These are phyloP conservation scores for Corythoichthys haematopterus DNA, from an alignment of 2,113 vertebrate genomes.

Conservation along the genomic window DNA sequence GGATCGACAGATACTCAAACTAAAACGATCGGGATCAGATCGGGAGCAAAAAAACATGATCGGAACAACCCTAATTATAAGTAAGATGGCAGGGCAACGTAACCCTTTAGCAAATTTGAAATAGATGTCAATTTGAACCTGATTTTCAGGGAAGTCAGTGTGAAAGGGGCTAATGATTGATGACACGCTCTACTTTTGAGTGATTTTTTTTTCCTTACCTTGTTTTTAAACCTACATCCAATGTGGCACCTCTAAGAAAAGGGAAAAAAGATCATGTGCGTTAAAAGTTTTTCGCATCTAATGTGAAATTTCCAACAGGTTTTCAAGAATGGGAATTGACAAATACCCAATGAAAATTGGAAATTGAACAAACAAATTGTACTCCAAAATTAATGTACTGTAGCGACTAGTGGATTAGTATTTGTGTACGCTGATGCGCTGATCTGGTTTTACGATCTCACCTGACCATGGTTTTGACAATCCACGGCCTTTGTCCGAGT, in stretches of 20 bases:
- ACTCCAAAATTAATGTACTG: background rate
- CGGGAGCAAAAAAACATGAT: no score
- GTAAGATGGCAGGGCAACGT: no score
- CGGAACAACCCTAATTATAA: no score
- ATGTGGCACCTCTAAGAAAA: conserved; percentile 6
- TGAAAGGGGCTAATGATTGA: background rate
- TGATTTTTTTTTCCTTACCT: background rate
- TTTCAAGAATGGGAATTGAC: no score
- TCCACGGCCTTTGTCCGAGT: conserved; percentile 86
- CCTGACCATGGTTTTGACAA: conserved; percentile 88
- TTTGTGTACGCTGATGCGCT: background rate
- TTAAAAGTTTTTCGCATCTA: background rate
- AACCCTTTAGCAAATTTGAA: no score
- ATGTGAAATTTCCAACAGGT: background rate
- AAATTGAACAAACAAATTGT: background rate
- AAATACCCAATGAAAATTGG: background rate
- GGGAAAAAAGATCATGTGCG: background rate
- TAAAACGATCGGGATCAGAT: no score
- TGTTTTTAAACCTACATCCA: conserved; percentile 9
- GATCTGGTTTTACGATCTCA: conserved; percentile 51
- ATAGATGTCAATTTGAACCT: background rate
- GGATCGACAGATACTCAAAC: no score
- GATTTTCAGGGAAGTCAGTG: background rate
- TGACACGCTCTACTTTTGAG: background rate
- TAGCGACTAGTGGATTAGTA: background rate